A percentile compares a stretch with the other conserved stretches of the same genome.
These are phyloP conservation scores for Echeneis naucrates DNA, from an alignment of 2,797 vertebrate species.

Conservation along the genomic window DNA sequence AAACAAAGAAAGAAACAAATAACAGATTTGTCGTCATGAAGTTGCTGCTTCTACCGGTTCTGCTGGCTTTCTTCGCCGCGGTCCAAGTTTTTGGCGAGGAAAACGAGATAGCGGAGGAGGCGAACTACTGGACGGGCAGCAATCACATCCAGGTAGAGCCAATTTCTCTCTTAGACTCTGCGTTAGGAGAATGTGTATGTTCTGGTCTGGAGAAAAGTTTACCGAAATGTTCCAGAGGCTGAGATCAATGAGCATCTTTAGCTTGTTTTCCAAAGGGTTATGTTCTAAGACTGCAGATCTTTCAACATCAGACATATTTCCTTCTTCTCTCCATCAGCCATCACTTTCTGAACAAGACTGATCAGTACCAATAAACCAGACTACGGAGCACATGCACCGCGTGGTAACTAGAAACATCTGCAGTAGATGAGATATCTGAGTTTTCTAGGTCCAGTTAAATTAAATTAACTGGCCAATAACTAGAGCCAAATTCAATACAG, in stretches of 20 bases:
- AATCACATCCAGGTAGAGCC: constrained; percentile 86
- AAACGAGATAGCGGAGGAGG: constrained; percentile 84
- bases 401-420: neutral
- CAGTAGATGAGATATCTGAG: neutral
- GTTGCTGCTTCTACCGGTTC: constrained; percentile 82
- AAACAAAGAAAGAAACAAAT: neutral
- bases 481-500: neutral
- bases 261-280: neutral
- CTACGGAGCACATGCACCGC: too few relatives aligned
- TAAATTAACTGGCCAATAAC: neutral
- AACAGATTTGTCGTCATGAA: constrained; percentile 83
- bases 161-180: neutral
- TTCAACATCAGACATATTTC: neutral
- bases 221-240: neutral
- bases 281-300: neutral
- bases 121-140: constrained; percentile 88
- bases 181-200: neutral
- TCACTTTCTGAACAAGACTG: neutral
- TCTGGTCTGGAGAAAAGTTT: neutral
- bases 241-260: neutral
- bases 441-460: neutral
- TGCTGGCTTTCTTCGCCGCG: constrained; percentile 85
- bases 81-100: constrained; percentile 87
- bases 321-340: neutral
- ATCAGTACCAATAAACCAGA: neutral